Evolutionary conservation across 2,888 invertebrate genomes (phyloP).

Genomic region (Lithophane leautieri): DNA sequence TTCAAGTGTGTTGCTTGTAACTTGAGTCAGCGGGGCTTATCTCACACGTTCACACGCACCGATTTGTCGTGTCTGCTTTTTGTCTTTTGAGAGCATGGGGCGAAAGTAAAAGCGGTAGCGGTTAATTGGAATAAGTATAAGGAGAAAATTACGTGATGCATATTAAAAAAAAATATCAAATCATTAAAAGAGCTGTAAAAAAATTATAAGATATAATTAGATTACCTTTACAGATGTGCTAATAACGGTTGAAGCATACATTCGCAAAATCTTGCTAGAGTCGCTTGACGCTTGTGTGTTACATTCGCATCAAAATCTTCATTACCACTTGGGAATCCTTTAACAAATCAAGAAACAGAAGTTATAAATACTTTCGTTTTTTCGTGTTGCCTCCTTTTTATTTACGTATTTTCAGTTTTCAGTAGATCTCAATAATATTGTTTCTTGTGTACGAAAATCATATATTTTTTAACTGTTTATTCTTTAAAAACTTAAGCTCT

Average conservation of each 20-base stretch:
- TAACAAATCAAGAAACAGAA: conserved; percentile 23
- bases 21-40: conserved; percentile 71
- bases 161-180: not conserved
- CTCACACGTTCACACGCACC: conserved; percentile 82
- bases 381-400: not conserved
- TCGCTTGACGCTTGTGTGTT: not conserved
- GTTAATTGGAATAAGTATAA: not conserved
- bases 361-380: conserved; percentile 9
- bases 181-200: not conserved
- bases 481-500: too few species aligned
- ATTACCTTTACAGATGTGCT: too few species aligned
- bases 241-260: too few species aligned
- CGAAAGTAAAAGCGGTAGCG: conserved; percentile 53
- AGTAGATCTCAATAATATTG: too few species aligned
- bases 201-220: not conserved
- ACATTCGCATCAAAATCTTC: not conserved
- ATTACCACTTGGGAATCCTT: not conserved
- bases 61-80: conserved; percentile 79
- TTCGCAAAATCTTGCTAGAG: not conserved
- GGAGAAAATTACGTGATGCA: not conserved
- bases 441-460: too few species aligned
- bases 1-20: conserved; percentile 67
- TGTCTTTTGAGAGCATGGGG: conserved; percentile 66
- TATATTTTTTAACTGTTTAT: too few species aligned
- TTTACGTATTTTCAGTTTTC: not conserved